phyloP scores from a whole-genome alignment of 1,140 invertebrate species.

The Drosophila bifasciata region DNA sequence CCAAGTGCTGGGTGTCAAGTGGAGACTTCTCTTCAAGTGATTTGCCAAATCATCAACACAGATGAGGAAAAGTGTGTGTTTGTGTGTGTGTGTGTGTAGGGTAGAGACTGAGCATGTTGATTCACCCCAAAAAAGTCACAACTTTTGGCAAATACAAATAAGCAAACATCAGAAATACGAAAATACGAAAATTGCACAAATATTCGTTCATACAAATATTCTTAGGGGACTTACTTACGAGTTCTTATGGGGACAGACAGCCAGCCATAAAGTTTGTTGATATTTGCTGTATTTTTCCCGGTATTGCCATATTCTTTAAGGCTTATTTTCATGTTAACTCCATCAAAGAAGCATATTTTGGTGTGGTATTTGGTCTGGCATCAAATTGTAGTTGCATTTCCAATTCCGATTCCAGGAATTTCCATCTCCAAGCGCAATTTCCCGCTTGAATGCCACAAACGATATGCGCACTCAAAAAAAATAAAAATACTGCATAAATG shows the following conservation, averaged over 20 bases:
- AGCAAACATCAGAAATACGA: slow-evolving; percentile 54
- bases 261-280: no score
- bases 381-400: slow-evolving; percentile 32
- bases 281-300: no score
- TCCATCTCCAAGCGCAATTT: slow-evolving; percentile 27
- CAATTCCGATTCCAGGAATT: slow-evolving; percentile 14
- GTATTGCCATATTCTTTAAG: background rate
- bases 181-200: slow-evolving; percentile 61
- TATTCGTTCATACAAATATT: slow-evolving; percentile 16
- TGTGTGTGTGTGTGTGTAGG: background rate
- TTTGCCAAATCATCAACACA: slow-evolving; percentile 60
- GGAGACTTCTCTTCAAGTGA: slow-evolving; percentile 54
- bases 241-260: background rate
- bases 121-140: slow-evolving; percentile 71
- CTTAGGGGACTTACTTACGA: slow-evolving; percentile 3
- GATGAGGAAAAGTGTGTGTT: background rate
- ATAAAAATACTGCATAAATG: no score
- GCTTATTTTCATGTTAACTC: background rate
- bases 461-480: no score
- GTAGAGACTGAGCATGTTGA: slow-evolving; percentile 35
- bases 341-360: background rate
- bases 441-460: slow-evolving; percentile 17
- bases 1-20: slow-evolving; percentile 64
- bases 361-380: slow-evolving; percentile 9
- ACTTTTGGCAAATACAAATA: slow-evolving; percentile 71